Conservation (phyloP, 1,140 invertebrate species). For the Drosophila albomicans region DNA sequence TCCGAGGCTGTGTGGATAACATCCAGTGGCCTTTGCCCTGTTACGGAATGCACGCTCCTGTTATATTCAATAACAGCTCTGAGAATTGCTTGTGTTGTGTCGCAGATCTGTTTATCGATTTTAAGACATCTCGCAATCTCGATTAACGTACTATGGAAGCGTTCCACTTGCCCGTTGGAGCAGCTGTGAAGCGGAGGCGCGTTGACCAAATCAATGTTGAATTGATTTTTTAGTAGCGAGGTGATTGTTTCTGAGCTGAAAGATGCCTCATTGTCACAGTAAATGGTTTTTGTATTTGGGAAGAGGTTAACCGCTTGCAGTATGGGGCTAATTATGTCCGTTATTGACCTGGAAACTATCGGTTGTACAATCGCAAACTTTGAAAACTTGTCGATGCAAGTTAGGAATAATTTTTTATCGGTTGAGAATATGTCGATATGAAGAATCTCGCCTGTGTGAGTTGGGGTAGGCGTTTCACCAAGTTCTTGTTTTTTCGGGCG, state of each 20-base stretch:
- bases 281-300: background rate
- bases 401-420: constrained; percentile 26
- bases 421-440: constrained; percentile 25
- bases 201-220: background rate
- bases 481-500: constrained; percentile 20
- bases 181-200: background rate
- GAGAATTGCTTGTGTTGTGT: background rate
- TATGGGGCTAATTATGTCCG: constrained; percentile 7
- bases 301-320: constrained; percentile 15
- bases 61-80: background rate
- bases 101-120: constrained; percentile 8
- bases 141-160: background rate
- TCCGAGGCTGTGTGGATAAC: background rate
- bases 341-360: constrained; percentile 9
- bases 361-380: constrained; percentile 20
- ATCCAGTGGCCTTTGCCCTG: background rate
- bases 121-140: constrained; percentile 14
- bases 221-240: too few relatives aligned
- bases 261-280: constrained; percentile 1
- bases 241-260: background rate
- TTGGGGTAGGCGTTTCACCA: constrained; percentile 4
- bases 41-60: background rate
- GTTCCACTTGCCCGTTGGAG: constrained; percentile 4
- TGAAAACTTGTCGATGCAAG: constrained; percentile 25
- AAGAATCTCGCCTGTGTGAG: constrained; percentile 13